These are phyloP conservation scores for Neolamprologus caudopunctatus DNA, from an alignment of 2,113 vertebrate genomes.

Conservation along the genomic window DNA sequence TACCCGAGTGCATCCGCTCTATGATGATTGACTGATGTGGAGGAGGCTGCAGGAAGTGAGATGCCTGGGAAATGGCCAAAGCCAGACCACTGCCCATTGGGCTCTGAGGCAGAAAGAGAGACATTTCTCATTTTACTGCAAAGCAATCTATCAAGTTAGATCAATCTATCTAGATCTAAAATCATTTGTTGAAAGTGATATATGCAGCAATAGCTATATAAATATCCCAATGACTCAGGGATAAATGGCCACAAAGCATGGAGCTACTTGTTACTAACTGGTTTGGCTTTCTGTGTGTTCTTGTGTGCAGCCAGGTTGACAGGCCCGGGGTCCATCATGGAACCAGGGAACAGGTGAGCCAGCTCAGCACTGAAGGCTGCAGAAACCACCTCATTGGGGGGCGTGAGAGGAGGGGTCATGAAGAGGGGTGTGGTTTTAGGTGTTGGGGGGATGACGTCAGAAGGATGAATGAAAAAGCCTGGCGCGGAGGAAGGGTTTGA, in stretches of 20 bases:
- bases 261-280: slow-evolving; percentile 69
- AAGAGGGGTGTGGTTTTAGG: slow-evolving; percentile 98
- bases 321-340: slow-evolving; percentile 88
- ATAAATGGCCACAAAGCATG: not conserved
- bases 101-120: slow-evolving; percentile 66
- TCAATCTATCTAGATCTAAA: not conserved
- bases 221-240: not conserved
- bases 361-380: slow-evolving; percentile 94
- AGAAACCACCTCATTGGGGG: slow-evolving; percentile 94
- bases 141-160: not conserved
- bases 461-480: slow-evolving; percentile 97
- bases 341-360: slow-evolving; percentile 93
- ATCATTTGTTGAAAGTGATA: not conserved
- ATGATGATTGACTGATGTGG: slow-evolving; percentile 99
- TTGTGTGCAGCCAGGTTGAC: slow-evolving; percentile 91
- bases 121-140: not conserved
- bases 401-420: slow-evolving; percentile 97
- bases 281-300: slow-evolving; percentile 86
- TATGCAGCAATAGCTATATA: not conserved
- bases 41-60: slow-evolving; percentile 97
- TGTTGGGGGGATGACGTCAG: slow-evolving; percentile 96
- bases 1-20: slow-evolving; percentile 98
- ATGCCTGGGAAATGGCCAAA: slow-evolving; percentile 95
- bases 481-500: slow-evolving; percentile 87
- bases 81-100: slow-evolving; percentile 90